These are phyloP conservation scores for Formica selysi DNA, from an alignment of 1,140 invertebrate species.

Conservation along the genomic window DNA sequence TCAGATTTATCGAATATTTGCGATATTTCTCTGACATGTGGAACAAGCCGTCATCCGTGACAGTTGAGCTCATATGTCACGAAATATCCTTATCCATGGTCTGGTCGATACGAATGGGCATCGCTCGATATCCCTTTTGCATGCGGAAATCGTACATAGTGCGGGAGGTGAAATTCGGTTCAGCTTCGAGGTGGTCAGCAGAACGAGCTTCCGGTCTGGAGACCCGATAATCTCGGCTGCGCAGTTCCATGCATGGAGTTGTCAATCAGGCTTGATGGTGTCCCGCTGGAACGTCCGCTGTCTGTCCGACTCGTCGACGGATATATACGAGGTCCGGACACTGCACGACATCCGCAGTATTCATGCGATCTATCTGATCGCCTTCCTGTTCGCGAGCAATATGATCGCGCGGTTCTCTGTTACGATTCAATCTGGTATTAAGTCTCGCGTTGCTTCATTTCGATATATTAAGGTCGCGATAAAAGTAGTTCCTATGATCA, in stretches of 20 bases:
- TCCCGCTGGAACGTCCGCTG: slow-evolving; percentile 75
- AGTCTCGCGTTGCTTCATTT: slow-evolving; percentile 61
- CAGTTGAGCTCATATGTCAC: slow-evolving; percentile 61
- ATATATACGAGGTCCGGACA: slow-evolving; percentile 75
- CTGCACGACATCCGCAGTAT: slow-evolving; percentile 75
- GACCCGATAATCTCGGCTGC: slow-evolving; percentile 75
- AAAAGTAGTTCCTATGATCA: slow-evolving; percentile 51
- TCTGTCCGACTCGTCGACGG: slow-evolving; percentile 72
- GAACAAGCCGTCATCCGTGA: slow-evolving; percentile 23
- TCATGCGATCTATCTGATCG: slow-evolving; percentile 77
- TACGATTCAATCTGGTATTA: slow-evolving; percentile 66
- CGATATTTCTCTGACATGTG: slow-evolving; percentile 18
- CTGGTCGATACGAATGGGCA: slow-evolving; percentile 46
- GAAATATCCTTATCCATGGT: slow-evolving; percentile 69
- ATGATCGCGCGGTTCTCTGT: slow-evolving; percentile 60
- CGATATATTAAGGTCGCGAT: slow-evolving; percentile 24
- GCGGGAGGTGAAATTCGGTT: slow-evolving; percentile 71
- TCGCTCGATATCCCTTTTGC: slow-evolving; percentile 74
- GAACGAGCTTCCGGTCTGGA: slow-evolving; percentile 76
- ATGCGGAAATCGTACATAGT: slow-evolving; percentile 76
- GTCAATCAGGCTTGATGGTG: slow-evolving; percentile 76
- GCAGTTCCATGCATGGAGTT: slow-evolving; percentile 74
- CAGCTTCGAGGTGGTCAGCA: slow-evolving; percentile 75
- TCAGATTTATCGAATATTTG: slow-evolving; percentile 11
- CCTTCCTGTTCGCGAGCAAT: slow-evolving; percentile 71